Evolutionary conservation across 2,888 invertebrate species (phyloP).

Genomic region (Acanthosepion esculentum): DNA sequence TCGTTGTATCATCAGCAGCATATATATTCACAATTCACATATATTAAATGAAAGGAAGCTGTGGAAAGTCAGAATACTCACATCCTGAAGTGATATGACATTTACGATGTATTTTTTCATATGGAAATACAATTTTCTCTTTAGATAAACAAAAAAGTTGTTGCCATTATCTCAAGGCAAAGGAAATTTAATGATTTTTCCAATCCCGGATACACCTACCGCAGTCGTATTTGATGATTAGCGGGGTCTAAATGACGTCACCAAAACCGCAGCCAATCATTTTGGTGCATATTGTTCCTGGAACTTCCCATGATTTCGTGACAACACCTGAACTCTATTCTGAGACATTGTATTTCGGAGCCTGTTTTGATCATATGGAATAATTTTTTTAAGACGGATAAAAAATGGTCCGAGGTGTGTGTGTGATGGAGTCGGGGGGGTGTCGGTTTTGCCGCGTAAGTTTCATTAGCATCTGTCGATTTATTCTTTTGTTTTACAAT

Average conservation of each 20-base stretch:
- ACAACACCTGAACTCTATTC: not conserved
- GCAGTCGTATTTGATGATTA: not conserved
- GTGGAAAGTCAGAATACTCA: no score
- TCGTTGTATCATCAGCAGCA: no score
- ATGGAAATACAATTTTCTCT: not conserved
- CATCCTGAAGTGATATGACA: no score
- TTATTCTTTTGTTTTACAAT: no score
- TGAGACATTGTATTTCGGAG: not conserved
- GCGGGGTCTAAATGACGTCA: not conserved
- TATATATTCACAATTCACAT: no score
- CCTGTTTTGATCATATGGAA: no score
- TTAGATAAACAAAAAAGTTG: no score
- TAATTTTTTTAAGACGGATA: not conserved
- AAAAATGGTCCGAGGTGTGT: no score
- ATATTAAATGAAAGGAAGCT: no score
- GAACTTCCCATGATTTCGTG: not conserved
- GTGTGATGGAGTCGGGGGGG: no score
- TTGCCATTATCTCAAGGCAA: not conserved
- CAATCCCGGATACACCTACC: not conserved
- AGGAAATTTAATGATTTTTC: not conserved
- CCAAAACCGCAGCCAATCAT: not conserved
- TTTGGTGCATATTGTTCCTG: not conserved
- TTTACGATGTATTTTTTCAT: not conserved
- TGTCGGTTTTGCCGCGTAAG: no score
- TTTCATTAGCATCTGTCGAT: no score